These are phyloP conservation scores for Heliconius sara DNA, from an alignment of 2,888 invertebrate genomes.

Conservation along the genomic window DNA sequence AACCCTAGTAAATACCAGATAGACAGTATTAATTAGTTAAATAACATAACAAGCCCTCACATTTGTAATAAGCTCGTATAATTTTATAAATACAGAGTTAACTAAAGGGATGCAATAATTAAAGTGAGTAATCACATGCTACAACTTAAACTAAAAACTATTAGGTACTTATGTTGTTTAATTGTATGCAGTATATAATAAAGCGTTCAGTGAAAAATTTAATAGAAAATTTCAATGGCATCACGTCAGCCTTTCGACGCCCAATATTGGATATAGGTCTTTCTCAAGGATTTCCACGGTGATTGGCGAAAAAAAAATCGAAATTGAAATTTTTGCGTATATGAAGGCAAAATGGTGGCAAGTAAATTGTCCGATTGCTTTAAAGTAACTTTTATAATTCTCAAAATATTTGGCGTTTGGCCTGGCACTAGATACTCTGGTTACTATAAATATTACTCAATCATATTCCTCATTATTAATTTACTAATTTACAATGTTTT, in stretches of 20 bases:
- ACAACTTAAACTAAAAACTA: slow-evolving; percentile 6
- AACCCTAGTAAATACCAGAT: not conserved
- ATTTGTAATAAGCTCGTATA: slow-evolving; percentile 32
- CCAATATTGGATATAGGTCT: too few species aligned
- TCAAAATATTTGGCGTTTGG: slow-evolving; percentile 69
- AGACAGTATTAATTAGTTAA: slow-evolving; percentile 42
- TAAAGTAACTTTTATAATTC: slow-evolving; percentile 56
- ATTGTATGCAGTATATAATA: slow-evolving; percentile 29
- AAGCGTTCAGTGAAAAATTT: slow-evolving; percentile 29
- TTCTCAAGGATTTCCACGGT: too few species aligned
- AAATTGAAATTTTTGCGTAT: too few species aligned
- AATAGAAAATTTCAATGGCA: not conserved
- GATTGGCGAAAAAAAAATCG: too few species aligned
- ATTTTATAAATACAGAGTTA: slow-evolving; percentile 45
- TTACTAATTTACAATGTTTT: slow-evolving; percentile 61
- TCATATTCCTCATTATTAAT: slow-evolving; percentile 57
- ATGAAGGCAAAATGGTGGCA: slow-evolving; percentile 48
- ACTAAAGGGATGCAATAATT: slow-evolving; percentile 27
- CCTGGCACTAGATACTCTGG: slow-evolving; percentile 54
- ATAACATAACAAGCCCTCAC: slow-evolving; percentile 43
- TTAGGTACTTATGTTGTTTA: not conserved
- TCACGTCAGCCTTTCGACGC: too few species aligned
- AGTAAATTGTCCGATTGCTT: slow-evolving; percentile 57
- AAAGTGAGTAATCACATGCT: slow-evolving; percentile 42
- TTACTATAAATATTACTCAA: slow-evolving; percentile 64